These are phyloP conservation scores for Nomada flava DNA, from an alignment of 2,888 invertebrate species.

Conservation along the genomic window DNA sequence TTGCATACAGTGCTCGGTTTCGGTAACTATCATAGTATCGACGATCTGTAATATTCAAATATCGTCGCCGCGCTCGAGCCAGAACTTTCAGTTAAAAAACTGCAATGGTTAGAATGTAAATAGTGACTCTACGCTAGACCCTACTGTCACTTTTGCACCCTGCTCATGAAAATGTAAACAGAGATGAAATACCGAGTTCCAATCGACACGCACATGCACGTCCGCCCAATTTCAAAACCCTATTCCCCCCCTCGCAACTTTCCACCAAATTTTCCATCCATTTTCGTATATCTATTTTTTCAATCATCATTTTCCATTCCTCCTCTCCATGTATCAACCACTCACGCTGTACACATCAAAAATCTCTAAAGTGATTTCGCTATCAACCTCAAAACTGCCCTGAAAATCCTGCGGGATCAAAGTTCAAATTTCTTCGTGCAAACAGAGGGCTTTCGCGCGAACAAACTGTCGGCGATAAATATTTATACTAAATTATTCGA, in stretches of 20 bases:
- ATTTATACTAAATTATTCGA: constrained; percentile 22
- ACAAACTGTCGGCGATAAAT: neutral
- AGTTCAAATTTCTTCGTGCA: neutral
- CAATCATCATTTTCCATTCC: neutral
- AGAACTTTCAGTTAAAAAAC: too few relatives aligned
- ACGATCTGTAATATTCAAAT: too few relatives aligned
- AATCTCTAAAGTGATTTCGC: neutral
- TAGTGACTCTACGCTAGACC: too few relatives aligned
- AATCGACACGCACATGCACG: too few relatives aligned
- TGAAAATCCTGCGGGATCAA: neutral
- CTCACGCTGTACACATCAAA: neutral
- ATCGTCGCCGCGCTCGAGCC: too few relatives aligned
- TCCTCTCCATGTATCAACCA: neutral
- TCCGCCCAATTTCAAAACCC: too few relatives aligned
- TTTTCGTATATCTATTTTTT: neutral
- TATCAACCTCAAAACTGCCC: neutral
- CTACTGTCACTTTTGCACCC: too few relatives aligned
- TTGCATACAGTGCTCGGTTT: too few relatives aligned
- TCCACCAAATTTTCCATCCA: constrained; percentile 4
- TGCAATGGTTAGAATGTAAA: too few relatives aligned
- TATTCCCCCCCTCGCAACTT: neutral
- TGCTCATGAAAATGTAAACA: too few relatives aligned
- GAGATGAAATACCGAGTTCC: too few relatives aligned
- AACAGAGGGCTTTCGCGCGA: neutral
- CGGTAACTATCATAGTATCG: too few relatives aligned